Conservation (phyloP, 2,797 vertebrate genomes). For the Artibeus jamaicensis region DNA sequence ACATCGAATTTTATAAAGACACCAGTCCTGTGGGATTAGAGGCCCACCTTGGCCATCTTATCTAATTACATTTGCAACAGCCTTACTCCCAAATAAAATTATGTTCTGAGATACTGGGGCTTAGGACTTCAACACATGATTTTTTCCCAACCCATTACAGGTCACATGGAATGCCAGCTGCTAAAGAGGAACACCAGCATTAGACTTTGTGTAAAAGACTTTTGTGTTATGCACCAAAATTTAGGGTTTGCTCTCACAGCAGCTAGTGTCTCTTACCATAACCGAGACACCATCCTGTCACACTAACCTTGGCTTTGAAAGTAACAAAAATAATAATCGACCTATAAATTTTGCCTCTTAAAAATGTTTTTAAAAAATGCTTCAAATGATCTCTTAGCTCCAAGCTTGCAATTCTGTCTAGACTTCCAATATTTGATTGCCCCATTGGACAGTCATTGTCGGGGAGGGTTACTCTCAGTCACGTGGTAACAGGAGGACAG, state of each 20-base stretch:
- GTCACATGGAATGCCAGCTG: not conserved
- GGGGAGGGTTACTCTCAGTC: not conserved
- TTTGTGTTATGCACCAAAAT: not conserved
- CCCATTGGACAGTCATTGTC: too few species aligned
- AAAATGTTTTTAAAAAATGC: not conserved
- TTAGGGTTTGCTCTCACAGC: not conserved
- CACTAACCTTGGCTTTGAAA: not conserved
- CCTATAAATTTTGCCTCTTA: not conserved
- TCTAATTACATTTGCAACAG: not conserved
- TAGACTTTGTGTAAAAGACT: not conserved
- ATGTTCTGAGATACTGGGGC: not conserved
- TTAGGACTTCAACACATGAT: not conserved
- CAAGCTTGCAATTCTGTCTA: not conserved
- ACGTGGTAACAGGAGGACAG: not conserved
- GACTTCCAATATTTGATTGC: not conserved
- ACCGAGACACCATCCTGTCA: not conserved
- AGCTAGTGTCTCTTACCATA: not conserved
- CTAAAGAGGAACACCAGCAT: not conserved
- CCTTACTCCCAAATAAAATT: not conserved
- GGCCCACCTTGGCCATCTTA: not conserved
- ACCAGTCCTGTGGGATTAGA: not conserved
- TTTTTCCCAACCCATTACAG: not conserved
- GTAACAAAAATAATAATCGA: not conserved
- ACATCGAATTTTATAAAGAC: not conserved
- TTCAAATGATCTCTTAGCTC: not conserved